Base-by-base conservation (phyloP, 1,140 invertebrate species). In the Aphelenchoides avenae region DNA sequence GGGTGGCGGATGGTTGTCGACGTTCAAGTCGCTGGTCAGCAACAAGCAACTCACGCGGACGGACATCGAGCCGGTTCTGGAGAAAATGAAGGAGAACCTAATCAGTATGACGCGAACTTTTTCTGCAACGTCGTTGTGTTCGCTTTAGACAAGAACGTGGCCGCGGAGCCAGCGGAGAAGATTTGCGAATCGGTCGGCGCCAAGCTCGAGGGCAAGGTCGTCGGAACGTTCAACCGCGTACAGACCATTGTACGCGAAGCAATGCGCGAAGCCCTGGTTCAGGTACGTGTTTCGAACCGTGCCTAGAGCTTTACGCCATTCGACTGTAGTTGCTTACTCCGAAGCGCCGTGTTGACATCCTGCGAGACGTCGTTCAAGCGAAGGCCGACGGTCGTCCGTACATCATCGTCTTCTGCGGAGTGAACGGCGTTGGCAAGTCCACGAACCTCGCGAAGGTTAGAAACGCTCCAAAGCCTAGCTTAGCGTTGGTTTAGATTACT, bases 351-450 rank as follows among this genome's bases (percentile, higher is more conserved):
- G 86, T 99, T 33, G 92, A 99, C 79, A 93, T 99, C 71, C 81
- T 99, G 11, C 83, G 94, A 52, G 95, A 99, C 78, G 90, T 91
- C 15, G 79, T 92, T 58, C 90, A 96, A 70, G 87, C 90, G 2
- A 79, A 79, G 57, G 86, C 88, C 68, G 83, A 85, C 43, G 81
- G 85, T 61, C 81, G 85, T 13, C 92, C 94, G 0, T 99, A 92
- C 78, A 87, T 91, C 1, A 89, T 98, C 81, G 85, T 89, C 0
- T 99, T 99, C 77, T 99, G 95, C 81, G 95, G 95, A 43, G 95
- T 98, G 0, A 99, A 99, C 79, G 95, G 95, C 34, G 95, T 99
- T 1, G 95, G 95, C 41, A 99, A 99, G 77, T 97, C 92, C 0
- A 99, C 95, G 2, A 99, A 98, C 81, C 80, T 99, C 31, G 93